These are phyloP conservation scores for Drosophila putrida DNA, from an alignment of 2,888 invertebrate genomes.

Conservation along the genomic window DNA sequence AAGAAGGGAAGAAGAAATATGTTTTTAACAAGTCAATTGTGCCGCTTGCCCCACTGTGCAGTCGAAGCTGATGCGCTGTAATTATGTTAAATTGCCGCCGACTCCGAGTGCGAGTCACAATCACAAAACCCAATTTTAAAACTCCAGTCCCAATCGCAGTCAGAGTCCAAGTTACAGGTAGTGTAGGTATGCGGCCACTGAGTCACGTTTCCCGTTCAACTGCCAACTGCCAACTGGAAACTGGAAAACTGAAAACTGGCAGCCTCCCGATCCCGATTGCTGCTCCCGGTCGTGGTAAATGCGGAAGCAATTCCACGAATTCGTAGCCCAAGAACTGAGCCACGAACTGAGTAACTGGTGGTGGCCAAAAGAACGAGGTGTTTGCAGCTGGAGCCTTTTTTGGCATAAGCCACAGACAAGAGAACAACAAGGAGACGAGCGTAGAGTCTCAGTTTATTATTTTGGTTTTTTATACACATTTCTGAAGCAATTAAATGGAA, in stretches of 20 bases:
- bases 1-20: not conserved
- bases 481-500: conserved; percentile 80
- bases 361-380: conserved; percentile 50
- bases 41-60: conserved; percentile 56
- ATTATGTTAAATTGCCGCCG: conserved; percentile 80
- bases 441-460: conserved; percentile 35
- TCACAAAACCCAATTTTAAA: not conserved
- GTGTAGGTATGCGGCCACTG: conserved; percentile 71
- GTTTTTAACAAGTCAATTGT: conserved; percentile 11
- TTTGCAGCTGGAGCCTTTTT: conserved; percentile 69
- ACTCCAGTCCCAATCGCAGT: conserved; percentile 22
- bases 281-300: conserved; percentile 59
- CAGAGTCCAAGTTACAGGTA: conserved; percentile 22
- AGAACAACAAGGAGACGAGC: conserved; percentile 29
- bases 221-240: conserved; percentile 50
- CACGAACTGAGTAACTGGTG: conserved; percentile 52
- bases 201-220: conserved; percentile 71
- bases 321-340: conserved; percentile 76
- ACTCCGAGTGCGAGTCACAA: conserved; percentile 34
- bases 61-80: conserved; percentile 47
- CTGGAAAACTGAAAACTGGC: conserved; percentile 32
- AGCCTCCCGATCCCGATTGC: conserved; percentile 30
- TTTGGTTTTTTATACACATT: conserved; percentile 72
- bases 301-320: conserved; percentile 78
- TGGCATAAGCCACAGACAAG: conserved; percentile 63